Base-by-base conservation (phyloP, 2,888 invertebrate genomes). In the Pterostichus madidus region DNA sequence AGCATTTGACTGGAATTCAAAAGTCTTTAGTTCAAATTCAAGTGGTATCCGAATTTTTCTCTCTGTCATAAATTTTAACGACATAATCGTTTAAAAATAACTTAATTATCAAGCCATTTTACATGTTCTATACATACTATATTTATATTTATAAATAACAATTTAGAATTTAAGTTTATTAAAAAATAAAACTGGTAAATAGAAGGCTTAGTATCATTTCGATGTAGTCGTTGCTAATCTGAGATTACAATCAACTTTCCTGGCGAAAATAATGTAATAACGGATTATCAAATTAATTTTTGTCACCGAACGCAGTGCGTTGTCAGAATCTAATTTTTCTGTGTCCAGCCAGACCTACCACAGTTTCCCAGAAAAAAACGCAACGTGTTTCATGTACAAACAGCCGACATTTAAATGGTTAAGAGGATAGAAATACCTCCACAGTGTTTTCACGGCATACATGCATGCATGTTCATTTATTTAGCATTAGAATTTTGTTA, bases 391-490 rank as follows among this genome's bases (percentile, higher is more conserved):
- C 13, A 64, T 8, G 49, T 56, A 56, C 56, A 56, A 56, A 56
- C 56, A 56, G 56, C 1, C 17, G 56, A 44, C 13, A 71, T 71
- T 71, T 13, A 71, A 44, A 71, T 44, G 64, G 64, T 35, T 64
- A 64, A 35, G 35, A 11, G 64, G 11, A 64, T 32, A 71, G 68
- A 71, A 71, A 71, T 71, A 71, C 68, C 68, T 71, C 11, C 44
- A 10, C 68, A 44, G 68, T 71, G 68, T 71, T 71, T 68, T 44
- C 68, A 44, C 46, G 17, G 39, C 17, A 39, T 71, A 71, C 68
- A 71, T 71, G 68, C 15, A 71, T 71, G 68, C 44, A 44, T 71
- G 68, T 44, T 71, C 39, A 71, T 71, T 71, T 71, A 71, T 71
- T 39, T 39, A 71, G 17, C 68, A 39, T 71, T 71, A 71, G 68